Evolutionary conservation across 2,888 invertebrate genomes (phyloP).

Genomic region (Leucophora obtusa): DNA sequence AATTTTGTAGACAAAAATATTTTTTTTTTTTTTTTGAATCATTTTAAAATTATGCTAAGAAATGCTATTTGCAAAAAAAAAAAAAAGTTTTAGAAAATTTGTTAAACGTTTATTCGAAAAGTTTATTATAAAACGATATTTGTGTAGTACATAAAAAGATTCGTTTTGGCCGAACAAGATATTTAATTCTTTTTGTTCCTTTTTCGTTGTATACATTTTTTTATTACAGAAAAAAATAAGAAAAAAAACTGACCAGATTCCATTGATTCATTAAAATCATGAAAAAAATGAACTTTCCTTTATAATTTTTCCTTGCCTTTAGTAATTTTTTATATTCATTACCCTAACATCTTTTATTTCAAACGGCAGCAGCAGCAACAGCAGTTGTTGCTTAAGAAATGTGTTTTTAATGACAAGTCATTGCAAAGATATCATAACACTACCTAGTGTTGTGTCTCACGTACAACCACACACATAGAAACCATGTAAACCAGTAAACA

Average conservation of each 20-base stretch:
- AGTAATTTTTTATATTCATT: slow-evolving; percentile 38
- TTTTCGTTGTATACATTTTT: not conserved
- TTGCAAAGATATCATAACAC: slow-evolving; percentile 55
- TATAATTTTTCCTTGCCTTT: slow-evolving; percentile 5
- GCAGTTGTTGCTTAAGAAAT: slow-evolving; percentile 59
- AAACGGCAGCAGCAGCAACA: not conserved
- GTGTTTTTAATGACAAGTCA: slow-evolving; percentile 64
- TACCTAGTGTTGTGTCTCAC: slow-evolving; percentile 20
- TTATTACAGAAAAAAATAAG: slow-evolving; percentile 14
- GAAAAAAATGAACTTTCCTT: slow-evolving; percentile 31
- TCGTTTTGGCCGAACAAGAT: not conserved
- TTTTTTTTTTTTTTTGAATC: too few relatives aligned
- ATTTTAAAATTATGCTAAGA: too few relatives aligned
- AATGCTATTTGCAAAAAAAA: too few relatives aligned
- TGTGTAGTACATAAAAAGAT: not conserved
- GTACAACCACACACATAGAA: slow-evolving; percentile 23
- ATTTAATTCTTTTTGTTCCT: not conserved
- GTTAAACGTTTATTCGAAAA: too few relatives aligned
- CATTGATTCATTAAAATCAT: slow-evolving; percentile 51
- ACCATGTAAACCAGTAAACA: slow-evolving; percentile 4
- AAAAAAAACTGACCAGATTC: slow-evolving; percentile 50
- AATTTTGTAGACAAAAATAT: too few relatives aligned
- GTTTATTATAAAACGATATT: not conserved
- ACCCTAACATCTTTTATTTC: slow-evolving; percentile 1
- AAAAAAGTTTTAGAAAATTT: too few relatives aligned